Evolutionary conservation across 2,797 vertebrate species (phyloP).

Genomic region (Florisuga fusca): DNA sequence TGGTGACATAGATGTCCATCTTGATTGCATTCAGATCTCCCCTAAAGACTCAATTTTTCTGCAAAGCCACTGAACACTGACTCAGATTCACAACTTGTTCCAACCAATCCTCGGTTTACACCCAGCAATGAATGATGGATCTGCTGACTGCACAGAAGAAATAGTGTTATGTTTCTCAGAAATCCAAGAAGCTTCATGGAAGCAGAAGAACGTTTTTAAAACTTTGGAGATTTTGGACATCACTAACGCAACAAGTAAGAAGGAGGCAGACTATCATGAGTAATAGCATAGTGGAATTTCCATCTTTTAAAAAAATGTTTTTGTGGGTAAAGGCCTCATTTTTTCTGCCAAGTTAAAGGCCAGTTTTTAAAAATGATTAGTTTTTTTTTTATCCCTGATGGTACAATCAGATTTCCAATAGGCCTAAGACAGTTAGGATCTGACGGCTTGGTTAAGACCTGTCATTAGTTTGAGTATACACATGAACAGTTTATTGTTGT

Average conservation of each 20-base stretch:
- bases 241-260: background rate
- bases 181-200: slow-evolving; percentile 35
- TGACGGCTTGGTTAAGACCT: slow-evolving; percentile 68
- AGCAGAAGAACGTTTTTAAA: slow-evolving; percentile 24
- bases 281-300: slow-evolving; percentile 28
- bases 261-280: background rate
- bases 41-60: slow-evolving; percentile 41
- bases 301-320: background rate
- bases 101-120: slow-evolving; percentile 46
- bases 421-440: slow-evolving; percentile 28
- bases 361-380: slow-evolving; percentile 27
- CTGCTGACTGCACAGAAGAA: slow-evolving; percentile 28
- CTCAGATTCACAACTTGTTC: slow-evolving; percentile 28
- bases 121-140: slow-evolving; percentile 36
- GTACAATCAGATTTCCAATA: slow-evolving; percentile 54
- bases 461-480: slow-evolving; percentile 58
- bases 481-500: slow-evolving; percentile 59
- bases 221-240: slow-evolving; percentile 11
- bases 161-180: slow-evolving; percentile 29
- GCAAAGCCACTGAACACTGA: slow-evolving; percentile 31
- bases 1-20: slow-evolving; percentile 29
- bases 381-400: slow-evolving; percentile 34
- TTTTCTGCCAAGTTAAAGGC: slow-evolving; percentile 52
- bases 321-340: slow-evolving; percentile 33
- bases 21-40: slow-evolving; percentile 16